These are phyloP conservation scores for Neelides sp. DNA, from an alignment of 1,140 invertebrate genomes.

Conservation along the genomic window DNA sequence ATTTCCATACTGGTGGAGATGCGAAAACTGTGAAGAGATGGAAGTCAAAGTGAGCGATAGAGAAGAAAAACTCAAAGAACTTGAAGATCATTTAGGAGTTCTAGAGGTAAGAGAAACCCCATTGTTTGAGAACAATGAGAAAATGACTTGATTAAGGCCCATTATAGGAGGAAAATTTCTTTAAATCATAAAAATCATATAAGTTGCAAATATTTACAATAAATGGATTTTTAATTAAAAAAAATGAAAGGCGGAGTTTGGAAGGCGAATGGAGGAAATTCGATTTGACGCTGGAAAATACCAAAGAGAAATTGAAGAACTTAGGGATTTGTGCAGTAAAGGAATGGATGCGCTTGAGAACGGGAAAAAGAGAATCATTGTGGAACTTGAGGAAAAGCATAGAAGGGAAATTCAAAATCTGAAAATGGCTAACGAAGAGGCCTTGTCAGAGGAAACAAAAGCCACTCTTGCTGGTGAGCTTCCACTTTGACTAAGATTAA, in stretches of 20 bases:
- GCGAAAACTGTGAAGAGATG: conserved; percentile 24
- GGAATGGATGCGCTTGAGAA: conserved; percentile 74
- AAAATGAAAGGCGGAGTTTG: background rate
- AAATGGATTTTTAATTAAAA: no score
- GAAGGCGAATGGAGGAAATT: no score
- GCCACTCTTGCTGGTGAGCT: conserved; percentile 39
- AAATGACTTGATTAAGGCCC: no score
- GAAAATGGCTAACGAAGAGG: conserved; percentile 67
- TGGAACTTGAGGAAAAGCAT: conserved; percentile 73
- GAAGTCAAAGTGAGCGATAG: conserved; percentile 21
- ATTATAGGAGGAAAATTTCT: no score
- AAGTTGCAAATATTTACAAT: no score
- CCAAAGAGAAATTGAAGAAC: conserved; percentile 71
- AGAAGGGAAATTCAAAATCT: conserved; percentile 54
- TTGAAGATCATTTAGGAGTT: conserved; percentile 22
- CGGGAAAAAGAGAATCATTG: conserved; percentile 67
- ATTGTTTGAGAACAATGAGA: no score
- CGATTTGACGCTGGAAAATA: no score
- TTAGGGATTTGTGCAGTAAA: conserved; percentile 70
- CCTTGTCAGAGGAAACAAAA: conserved; percentile 75
- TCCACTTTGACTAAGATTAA: background rate
- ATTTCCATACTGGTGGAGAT: conserved; percentile 14
- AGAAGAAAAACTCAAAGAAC: conserved; percentile 23
- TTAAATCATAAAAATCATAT: no score
- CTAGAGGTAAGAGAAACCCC: no score